Base-by-base conservation (phyloP, 2,888 invertebrate species). In the Callimorpha dominula region DNA sequence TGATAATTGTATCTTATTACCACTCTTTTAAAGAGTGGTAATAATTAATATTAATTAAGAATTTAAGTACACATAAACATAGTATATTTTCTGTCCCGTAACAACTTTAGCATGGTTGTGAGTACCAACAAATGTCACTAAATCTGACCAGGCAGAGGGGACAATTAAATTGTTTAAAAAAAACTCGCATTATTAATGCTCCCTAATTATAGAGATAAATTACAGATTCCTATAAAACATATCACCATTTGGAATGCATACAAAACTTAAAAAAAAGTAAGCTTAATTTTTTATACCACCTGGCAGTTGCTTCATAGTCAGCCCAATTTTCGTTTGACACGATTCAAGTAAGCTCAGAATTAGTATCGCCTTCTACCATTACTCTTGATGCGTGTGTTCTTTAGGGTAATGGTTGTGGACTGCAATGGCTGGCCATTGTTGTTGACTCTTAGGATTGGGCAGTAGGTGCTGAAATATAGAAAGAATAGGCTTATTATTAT, bases 401-500 rank as follows among this genome's bases (percentile, higher is more conserved):
- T 95, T 67, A 95, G 78, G 0, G 91, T 93, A n/a, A 95, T 90
- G 3, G 95, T 95, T 0, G 95, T 95, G 0, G 95, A 95, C 68
- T 87, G 90, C 0, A 94, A 81, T 0, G 93, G 94, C 1, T 81
- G 84, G 0, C 95, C 95, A 46, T 94, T 93, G 85, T 95, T 95
- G 71, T 65, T 80, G 77, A 82, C 90, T 0, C 93, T 85, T 0
- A 94, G 81, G 0, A 94, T 85, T 1, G 95, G 95, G 67, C 95
- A 96, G 86, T 96, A 96, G 0, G 95, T 93, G 65, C 95, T 96
- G 91, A 6, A 91, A 93, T 50, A 14, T 40, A 40, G 7, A 50
- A 50, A 50, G 8, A 68, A n/a, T n/a, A n/a, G n/a, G n/a, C n/a
- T n/a, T n/a, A n/a, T n/a, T n/a, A n/a, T 54, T n/a, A 2, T 52